Evolutionary conservation across 2,113 vertebrate species (phyloP).

Genomic region (Scolopax mira): DNA sequence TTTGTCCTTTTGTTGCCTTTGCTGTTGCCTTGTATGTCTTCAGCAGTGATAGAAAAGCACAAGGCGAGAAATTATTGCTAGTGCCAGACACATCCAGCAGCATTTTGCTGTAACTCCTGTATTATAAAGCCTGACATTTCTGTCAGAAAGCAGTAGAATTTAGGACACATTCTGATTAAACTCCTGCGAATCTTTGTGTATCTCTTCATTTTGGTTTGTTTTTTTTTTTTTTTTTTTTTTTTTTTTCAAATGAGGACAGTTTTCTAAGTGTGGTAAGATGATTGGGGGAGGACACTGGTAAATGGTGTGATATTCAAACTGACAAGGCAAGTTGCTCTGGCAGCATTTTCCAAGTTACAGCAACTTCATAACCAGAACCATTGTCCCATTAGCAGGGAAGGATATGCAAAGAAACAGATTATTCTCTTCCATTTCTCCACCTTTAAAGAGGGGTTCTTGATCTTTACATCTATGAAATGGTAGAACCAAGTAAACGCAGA

Average conservation of each 20-base stretch:
- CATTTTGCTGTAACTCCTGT: not conserved
- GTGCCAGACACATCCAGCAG: no score
- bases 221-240: no score
- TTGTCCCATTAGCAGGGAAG: not conserved
- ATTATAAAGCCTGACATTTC: not conserved
- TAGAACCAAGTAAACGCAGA: not conserved
- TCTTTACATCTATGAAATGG: not conserved
- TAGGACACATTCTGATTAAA: not conserved
- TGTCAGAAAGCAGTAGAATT: not conserved
- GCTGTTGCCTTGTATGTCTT: not conserved
- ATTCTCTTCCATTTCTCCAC: not conserved
- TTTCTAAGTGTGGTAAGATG: not conserved
- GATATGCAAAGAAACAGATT: not conserved
- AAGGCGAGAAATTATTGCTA: not conserved
- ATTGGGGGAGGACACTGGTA: fast-evolving
- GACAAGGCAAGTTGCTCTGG: not conserved
- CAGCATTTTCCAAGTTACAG: not conserved
- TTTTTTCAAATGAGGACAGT: not conserved
- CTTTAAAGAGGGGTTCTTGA: not conserved
- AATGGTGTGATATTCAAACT: not conserved
- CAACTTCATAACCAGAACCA: not conserved
- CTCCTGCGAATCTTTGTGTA: not conserved
- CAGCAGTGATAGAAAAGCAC: not conserved
- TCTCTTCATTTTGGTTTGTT: not conserved
- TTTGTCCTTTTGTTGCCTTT: not conserved